These are phyloP conservation scores for Campoletis sonorensis DNA, from an alignment of 1,140 invertebrate species.

Conservation along the genomic window DNA sequence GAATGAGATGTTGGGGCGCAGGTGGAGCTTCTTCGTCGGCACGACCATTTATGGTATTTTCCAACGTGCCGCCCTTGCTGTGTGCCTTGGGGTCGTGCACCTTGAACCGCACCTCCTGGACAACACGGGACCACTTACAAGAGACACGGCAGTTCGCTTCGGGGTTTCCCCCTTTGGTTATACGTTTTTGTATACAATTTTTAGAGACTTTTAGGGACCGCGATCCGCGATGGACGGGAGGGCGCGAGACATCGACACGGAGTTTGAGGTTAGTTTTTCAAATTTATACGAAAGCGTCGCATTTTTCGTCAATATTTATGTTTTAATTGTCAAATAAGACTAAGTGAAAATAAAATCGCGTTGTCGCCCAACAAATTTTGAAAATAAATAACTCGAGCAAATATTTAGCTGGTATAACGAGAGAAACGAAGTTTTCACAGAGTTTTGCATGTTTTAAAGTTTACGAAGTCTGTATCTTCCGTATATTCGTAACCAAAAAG, in stretches of 20 bases:
- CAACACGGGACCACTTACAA: slow-evolving; percentile 87
- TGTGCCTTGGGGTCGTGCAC: slow-evolving; percentile 94
- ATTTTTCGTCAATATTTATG: too few species aligned
- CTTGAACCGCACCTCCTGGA: slow-evolving; percentile 95
- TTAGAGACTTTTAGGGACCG: slow-evolving; percentile 9
- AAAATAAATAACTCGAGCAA: not conserved
- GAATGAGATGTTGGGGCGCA: slow-evolving; percentile 85
- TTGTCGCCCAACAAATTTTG: too few species aligned
- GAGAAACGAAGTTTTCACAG: not conserved
- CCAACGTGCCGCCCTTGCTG: slow-evolving; percentile 91
- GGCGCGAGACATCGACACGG: too few species aligned
- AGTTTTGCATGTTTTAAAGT: not conserved
- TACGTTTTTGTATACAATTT: slow-evolving; percentile 63
- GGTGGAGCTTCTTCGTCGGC: slow-evolving; percentile 83
- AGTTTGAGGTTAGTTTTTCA: too few species aligned
- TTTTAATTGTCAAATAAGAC: too few species aligned
- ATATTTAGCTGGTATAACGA: not conserved
- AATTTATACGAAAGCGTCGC: too few species aligned
- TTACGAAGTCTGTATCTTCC: not conserved
- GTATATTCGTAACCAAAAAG: not conserved
- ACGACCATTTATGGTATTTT: slow-evolving; percentile 92
- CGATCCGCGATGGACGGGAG: too few species aligned
- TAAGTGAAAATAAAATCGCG: too few species aligned
- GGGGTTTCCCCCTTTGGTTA: slow-evolving; percentile 66
- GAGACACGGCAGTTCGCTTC: slow-evolving; percentile 75